A percentile compares a stretch with the other conserved stretches of the same genome.
phyloP scores from a whole-genome alignment of 2,797 vertebrate species.

The Danio jaintianensis region DNA sequence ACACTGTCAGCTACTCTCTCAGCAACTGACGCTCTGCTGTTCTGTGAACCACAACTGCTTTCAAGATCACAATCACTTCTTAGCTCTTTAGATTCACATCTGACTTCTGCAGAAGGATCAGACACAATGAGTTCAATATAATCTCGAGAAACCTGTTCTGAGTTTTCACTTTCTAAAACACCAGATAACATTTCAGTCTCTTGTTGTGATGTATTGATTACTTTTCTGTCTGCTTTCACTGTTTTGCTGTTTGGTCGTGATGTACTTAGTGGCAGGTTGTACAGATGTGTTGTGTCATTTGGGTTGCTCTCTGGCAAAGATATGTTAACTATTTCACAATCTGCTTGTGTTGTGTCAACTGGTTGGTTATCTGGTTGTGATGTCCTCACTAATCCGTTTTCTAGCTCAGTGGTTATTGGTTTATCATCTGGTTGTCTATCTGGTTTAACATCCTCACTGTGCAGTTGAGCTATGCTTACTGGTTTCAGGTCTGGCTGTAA shows the following conservation, averaged over 20 bases:
- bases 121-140: background rate
- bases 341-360: background rate
- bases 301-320: background rate
- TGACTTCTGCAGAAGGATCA: background rate
- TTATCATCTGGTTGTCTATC: background rate
- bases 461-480: background rate
- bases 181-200: background rate
- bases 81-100: slow-evolving; percentile 14
- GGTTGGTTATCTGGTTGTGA: background rate
- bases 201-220: slow-evolving; percentile 6
- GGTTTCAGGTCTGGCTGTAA: background rate
- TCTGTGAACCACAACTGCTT: slow-evolving; percentile 7
- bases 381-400: background rate
- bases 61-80: background rate
- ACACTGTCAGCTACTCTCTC: background rate
- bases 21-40: background rate
- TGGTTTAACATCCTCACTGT: background rate
- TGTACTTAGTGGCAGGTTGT: background rate
- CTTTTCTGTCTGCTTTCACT: slow-evolving; percentile 2
- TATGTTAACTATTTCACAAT: background rate
- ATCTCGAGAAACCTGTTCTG: background rate
- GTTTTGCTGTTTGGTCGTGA: slow-evolving; percentile 9
- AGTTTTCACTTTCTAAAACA: slow-evolving; percentile 11
- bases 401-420: background rate
- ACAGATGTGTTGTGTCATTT: background rate